phyloP scores from a whole-genome alignment of 2,113 vertebrate species.

The Sylvia atricapilla region DNA sequence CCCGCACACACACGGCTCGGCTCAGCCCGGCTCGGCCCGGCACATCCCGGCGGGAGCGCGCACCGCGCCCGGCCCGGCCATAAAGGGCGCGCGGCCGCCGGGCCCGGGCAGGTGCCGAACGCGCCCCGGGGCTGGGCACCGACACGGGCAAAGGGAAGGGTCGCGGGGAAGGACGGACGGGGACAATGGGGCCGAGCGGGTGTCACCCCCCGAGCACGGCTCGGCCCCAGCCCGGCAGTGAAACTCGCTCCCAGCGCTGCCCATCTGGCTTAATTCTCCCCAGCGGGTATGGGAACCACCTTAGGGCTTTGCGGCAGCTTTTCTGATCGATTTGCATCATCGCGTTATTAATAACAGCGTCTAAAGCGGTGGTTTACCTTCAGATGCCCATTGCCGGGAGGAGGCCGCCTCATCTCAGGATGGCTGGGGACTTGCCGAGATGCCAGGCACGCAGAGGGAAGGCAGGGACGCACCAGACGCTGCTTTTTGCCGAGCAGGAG shows the following conservation, averaged over 20 bases:
- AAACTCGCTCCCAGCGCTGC: neutral
- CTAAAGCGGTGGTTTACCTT: neutral
- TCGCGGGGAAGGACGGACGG: neutral
- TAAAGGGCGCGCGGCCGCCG: slow-evolving; percentile 80
- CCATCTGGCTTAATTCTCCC: fast-evolving
- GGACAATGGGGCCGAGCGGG: neutral
- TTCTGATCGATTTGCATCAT: neutral
- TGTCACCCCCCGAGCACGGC: neutral
- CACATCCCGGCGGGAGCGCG: slow-evolving; percentile 29
- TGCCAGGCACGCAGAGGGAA: neutral
- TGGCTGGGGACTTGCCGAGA: neutral
- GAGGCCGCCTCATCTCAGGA: neutral
- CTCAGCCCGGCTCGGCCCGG: too few relatives aligned
- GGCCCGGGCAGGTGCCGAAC: neutral
- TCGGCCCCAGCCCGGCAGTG: neutral
- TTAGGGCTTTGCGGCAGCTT: neutral
- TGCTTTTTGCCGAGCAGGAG: neutral
- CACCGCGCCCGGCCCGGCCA: slow-evolving; percentile 73
- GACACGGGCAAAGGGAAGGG: neutral
- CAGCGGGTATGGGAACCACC: fast-evolving
- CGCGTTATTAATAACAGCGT: neutral
- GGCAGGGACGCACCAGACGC: neutral
- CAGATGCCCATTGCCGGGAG: neutral
- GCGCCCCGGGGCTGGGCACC: neutral
- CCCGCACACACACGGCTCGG: too few relatives aligned